phyloP scores from a whole-genome alignment of 2,797 vertebrate genomes.

The Poeciliopsis gracilis region DNA sequence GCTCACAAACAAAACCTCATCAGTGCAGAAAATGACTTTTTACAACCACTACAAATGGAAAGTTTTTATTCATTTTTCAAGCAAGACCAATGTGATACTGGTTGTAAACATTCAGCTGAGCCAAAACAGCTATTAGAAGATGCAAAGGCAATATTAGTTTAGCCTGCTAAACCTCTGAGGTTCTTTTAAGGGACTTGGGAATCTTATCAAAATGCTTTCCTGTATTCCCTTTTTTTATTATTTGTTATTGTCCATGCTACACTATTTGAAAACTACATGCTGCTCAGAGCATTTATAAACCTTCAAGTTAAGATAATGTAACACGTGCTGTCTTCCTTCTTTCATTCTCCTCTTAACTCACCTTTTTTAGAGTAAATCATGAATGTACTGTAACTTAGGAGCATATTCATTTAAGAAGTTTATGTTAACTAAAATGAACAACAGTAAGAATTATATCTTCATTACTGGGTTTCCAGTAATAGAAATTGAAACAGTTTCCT shows the following conservation, averaged over 20 bases:
- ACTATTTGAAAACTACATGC: not conserved
- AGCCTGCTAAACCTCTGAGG: conserved; percentile 7
- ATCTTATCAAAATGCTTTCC: not conserved
- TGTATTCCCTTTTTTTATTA: not conserved
- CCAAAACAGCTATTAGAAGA: conserved; percentile 31
- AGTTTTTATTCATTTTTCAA: conserved; percentile 59
- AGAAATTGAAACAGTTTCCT: too few species aligned
- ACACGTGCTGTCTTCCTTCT: not conserved
- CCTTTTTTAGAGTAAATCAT: not conserved
- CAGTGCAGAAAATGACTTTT: conserved; percentile 57
- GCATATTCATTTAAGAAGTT: not conserved
- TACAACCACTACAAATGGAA: conserved; percentile 52
- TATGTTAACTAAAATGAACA: not conserved
- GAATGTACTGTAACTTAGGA: too few species aligned
- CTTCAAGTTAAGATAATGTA: not conserved
- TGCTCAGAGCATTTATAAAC: not conserved
- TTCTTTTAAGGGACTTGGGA: not conserved
- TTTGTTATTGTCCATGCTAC: not conserved
- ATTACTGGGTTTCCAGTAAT: not conserved
- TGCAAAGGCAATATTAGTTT: conserved; percentile 6
- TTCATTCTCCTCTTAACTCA: not conserved
- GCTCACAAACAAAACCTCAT: conserved; percentile 62
- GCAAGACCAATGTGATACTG: conserved; percentile 46
- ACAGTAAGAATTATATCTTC: not conserved
- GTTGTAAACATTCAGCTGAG: conserved; percentile 48